Conservation (phyloP, 2,113 vertebrate species). For the Syngnathus typhle region DNA sequence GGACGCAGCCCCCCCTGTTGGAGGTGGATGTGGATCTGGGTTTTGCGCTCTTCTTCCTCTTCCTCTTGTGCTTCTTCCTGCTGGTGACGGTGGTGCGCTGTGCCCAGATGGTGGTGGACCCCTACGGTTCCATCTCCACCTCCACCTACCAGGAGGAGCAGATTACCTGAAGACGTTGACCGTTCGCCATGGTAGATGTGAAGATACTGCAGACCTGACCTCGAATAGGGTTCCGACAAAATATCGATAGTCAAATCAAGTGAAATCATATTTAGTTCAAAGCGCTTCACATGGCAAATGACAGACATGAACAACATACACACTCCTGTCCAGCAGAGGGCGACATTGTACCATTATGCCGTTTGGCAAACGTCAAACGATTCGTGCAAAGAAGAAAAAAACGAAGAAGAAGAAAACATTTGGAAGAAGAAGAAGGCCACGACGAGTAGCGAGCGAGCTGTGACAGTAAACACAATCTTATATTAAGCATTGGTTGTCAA, state of each 20-base stretch:
- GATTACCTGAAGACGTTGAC: slow-evolving; percentile 55
- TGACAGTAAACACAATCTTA: no score
- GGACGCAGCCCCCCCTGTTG: slow-evolving; percentile 12
- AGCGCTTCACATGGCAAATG: no score
- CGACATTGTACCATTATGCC: background rate
- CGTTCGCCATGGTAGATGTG: background rate
- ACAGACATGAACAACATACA: no score
- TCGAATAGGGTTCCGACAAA: no score
- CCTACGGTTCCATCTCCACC: slow-evolving; percentile 75
- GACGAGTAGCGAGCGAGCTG: background rate
- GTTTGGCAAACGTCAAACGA: background rate
- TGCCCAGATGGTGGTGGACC: slow-evolving; percentile 74
- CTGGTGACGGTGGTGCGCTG: slow-evolving; percentile 72
- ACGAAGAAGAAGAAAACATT: background rate
- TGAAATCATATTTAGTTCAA: no score
- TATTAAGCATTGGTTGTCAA: background rate
- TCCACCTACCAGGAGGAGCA: slow-evolving; percentile 78
- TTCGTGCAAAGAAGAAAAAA: background rate
- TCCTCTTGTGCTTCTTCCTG: slow-evolving; percentile 72
- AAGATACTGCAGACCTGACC: no score
- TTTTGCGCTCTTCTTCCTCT: slow-evolving; percentile 74
- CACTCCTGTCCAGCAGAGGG: background rate
- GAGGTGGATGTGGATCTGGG: slow-evolving; percentile 76
- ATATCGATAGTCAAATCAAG: no score
- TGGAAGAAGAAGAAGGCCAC: background rate